Evolutionary conservation across 2,113 vertebrate genomes (phyloP), one percentile per base, ranked within the genome.

Genomic region (Cavia porcellus): DNA sequence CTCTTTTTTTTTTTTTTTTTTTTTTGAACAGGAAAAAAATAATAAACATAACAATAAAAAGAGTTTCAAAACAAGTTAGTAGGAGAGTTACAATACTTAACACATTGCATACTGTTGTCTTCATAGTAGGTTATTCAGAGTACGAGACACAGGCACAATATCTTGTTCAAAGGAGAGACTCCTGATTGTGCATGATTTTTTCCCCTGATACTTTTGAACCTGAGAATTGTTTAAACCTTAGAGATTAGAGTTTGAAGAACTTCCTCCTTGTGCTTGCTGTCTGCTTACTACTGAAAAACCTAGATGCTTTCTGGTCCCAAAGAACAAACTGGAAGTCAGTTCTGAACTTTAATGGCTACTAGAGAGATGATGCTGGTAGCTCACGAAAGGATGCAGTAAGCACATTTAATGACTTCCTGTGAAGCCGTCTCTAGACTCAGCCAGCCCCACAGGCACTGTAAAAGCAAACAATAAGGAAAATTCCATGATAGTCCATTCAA

Each of bases 401-500:
- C 50, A 15, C 35, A 35, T 83, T 92, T 84, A 91, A 93, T 87
- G 74, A 72, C 83, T 87, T 28, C 87, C 89, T 86, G 74, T 35
- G 89, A 92, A 70, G 19, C 57, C 55, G n/a, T 59, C 62, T 87
- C 68, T 14, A 92, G 86, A 57, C 11, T 75, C 74, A 32, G 35
- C 57, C 68, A 83, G 79, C 7, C 86, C 75, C 50, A 20, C 13
- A 75, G 92, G 84, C 35, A 35, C 74, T 55, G 72, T 81, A 94
- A 89, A 89, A 80, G 87, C 80, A 94, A 86, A 86, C 45, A 89
- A 80, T 24, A 72, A 75, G 82, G 47, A 77, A 96, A 94, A 81
- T 89, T 57, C 61, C 10, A 52, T 91, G 89, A 94, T 59, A 13
- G 32, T n/a, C 38, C 66, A 75, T 17, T 47, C n/a, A 64, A 88